Base-by-base conservation (phyloP, 2,113 vertebrate genomes). In the Vidua macroura region DNA sequence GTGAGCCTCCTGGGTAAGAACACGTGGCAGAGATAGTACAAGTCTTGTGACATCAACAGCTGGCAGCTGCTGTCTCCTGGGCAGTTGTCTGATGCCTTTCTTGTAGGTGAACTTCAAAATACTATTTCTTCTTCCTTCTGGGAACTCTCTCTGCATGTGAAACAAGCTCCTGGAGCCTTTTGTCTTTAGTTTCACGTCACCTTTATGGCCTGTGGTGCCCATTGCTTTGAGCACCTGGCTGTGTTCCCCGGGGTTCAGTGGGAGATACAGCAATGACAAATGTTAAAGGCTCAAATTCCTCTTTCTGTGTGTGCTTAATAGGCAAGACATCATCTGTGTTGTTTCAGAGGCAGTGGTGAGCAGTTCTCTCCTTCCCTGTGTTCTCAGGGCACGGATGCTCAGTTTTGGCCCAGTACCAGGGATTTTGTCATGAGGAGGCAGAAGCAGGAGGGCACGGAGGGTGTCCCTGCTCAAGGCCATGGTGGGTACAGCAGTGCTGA, bases 301-400 rank as follows among this genome's bases (percentile, higher is more conserved):
- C 31, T 86, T 73, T 27, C 24, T 0, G 0, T 24, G 7, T 53
- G 3, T 62, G 11, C 55, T 75, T 67, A 44, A 49, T 39, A 48
- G 78, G 69, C 88, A 41, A 44, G 81, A 72, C 12, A 7, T 49
- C 56, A 49, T 49, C 55, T 58, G 43, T 18, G 43, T 24, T n/a
- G 44, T 89, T 81, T 89, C 37, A 41, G 66, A 53, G 74, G 48
- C 85, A 49, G 31, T 1, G 55, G 63, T 37, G 66, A 91, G 52
- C 78, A n/a, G 24, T 77, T 20, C 48, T 67, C 28, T 82, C 66
- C 27, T 15, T n/a, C 10, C 66, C 41, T 48, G n/a, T 33, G 33
- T 53, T 48, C 55, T 37, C 44, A 83, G 90, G 86, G 56, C 35
- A 55, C 0, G n/a, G 31, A 11, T 74, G 62, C 56, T 67, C 43